These are phyloP conservation scores for Camelus dromedarius DNA, from an alignment of 2,113 vertebrate species.

Conservation along the genomic window DNA sequence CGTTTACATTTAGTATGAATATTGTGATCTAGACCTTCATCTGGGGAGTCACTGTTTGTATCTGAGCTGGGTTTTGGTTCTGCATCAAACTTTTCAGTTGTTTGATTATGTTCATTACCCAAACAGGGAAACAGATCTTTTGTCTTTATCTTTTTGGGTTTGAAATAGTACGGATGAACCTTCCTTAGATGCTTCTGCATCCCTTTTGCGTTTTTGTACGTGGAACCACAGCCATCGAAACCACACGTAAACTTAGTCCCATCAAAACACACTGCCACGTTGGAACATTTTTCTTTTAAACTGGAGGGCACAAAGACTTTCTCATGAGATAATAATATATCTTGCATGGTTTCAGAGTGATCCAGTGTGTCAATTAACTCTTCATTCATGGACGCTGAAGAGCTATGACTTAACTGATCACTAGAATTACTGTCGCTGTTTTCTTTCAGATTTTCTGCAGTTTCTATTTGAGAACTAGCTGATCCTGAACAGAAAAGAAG, in stretches of 20 bases:
- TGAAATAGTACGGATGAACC: conserved; percentile 91
- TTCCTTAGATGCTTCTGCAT: conserved; percentile 94
- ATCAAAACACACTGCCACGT: conserved; percentile 93
- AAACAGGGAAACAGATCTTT: conserved; percentile 80
- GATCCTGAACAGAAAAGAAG: conserved; percentile 78
- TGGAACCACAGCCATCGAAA: conserved; percentile 94
- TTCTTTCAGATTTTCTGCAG: conserved; percentile 84
- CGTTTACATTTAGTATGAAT: conserved; percentile 80
- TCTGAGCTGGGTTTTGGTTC: conserved; percentile 85
- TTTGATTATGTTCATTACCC: conserved; percentile 77
- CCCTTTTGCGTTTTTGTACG: conserved; percentile 92
- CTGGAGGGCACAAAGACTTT: conserved; percentile 84
- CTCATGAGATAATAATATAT: conserved; percentile 84
- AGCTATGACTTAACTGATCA: conserved; percentile 84
- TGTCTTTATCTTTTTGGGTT: conserved; percentile 89
- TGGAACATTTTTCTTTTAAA: conserved; percentile 86
- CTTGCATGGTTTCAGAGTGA: conserved; percentile 79
- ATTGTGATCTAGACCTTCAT: conserved; percentile 78
- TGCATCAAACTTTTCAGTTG: conserved; percentile 79
- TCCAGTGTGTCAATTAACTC: conserved; percentile 80
- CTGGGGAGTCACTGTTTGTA: conserved; percentile 85
- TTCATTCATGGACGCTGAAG: conserved; percentile 80
- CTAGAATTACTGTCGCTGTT: conserved; percentile 87
- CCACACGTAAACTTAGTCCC: conserved; percentile 94
- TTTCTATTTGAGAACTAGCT: conserved; percentile 81